Evolutionary conservation across 2,888 invertebrate genomes (phyloP).

Genomic region (Amphimallon solstitiale): DNA sequence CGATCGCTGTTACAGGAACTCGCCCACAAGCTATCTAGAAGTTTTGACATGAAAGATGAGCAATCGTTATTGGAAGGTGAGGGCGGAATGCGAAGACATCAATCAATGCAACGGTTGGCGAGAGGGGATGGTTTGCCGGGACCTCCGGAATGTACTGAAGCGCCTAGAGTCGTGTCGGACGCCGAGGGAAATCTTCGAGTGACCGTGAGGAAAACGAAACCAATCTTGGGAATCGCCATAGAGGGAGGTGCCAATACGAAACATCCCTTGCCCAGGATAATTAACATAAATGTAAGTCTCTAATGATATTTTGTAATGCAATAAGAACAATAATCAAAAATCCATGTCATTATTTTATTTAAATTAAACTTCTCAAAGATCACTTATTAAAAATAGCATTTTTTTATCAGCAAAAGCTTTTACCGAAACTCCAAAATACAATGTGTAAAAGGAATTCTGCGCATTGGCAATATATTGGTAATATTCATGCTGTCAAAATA

Average conservation of each 20-base stretch:
- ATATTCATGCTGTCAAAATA: no score
- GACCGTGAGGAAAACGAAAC: slow-evolving; percentile 91
- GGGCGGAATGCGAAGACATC: slow-evolving; percentile 73
- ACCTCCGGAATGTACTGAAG: slow-evolving; percentile 47
- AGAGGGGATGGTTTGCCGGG: slow-evolving; percentile 66
- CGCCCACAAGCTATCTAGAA: slow-evolving; percentile 86
- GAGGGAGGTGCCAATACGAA: slow-evolving; percentile 97
- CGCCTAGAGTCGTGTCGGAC: slow-evolving; percentile 79
- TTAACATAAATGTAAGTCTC: slow-evolving; percentile 91
- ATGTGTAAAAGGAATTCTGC: no score
- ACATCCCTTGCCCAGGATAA: slow-evolving; percentile 93
- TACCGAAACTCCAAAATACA: no score
- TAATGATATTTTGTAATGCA: neutral
- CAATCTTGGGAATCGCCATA: slow-evolving; percentile 95
- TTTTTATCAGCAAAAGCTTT: no score
- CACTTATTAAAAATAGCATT: no score
- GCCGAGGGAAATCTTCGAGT: slow-evolving; percentile 89
- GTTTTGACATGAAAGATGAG: slow-evolving; percentile 90
- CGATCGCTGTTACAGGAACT: slow-evolving; percentile 71
- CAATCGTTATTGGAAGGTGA: slow-evolving; percentile 75
- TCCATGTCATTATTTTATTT: no score
- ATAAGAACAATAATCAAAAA: no score
- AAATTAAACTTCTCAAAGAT: no score
- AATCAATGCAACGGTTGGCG: slow-evolving; percentile 80
- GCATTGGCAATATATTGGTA: no score